Evolutionary conservation across 2,113 vertebrate species (phyloP), one percentile per base, ranked within the genome.

Genomic region (Eurystomus gularis): DNA sequence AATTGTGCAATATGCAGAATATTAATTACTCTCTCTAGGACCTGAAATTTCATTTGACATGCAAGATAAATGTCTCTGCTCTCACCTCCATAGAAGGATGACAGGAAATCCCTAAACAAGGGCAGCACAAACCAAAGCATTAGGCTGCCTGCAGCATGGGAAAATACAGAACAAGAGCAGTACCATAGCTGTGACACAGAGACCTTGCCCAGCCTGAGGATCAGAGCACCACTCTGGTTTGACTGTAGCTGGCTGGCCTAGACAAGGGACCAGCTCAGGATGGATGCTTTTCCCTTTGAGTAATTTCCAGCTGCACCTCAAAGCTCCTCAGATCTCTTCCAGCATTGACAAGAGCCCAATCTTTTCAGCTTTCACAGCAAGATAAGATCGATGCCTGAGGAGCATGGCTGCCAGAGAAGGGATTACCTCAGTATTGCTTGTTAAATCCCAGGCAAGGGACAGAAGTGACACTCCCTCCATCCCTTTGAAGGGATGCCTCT

Each of bases 341-440:
- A 80, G 55, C 90, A 48, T 33, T 8, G 66, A 88, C 82, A 78
- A 15, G 42, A 92, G 35, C 13, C 44, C 21, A 29, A 75, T 80
- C 86, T 76, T 77, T 69, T 23, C 61, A 76, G 61, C 73, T 86
- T 82, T 86, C 49, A 48, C 82, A 71, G 69, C 57, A 35, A 82
- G 95, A 93, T 93, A 96, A 90, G 24, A 96, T 90, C 95, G 0
- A 28, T 64, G 90, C 86, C 92, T 42, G 72, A 94, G 86, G 82
- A 92, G 39, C 0, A 29, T 0, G 6, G 49, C 86, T 92, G 76
- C 51, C 9, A 2, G 37, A 86, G 73, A 82, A 33, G 3, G 48
- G n/a, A 93, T 86, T 86, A 89, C 73, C 64, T 88, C 70, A 75
- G 69, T 20, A 44, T 3, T 49, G 75, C 72, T 68, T 26, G 33